phyloP scores from a whole-genome alignment of 1,140 invertebrate species.

The Triops longicaudatus region DNA sequence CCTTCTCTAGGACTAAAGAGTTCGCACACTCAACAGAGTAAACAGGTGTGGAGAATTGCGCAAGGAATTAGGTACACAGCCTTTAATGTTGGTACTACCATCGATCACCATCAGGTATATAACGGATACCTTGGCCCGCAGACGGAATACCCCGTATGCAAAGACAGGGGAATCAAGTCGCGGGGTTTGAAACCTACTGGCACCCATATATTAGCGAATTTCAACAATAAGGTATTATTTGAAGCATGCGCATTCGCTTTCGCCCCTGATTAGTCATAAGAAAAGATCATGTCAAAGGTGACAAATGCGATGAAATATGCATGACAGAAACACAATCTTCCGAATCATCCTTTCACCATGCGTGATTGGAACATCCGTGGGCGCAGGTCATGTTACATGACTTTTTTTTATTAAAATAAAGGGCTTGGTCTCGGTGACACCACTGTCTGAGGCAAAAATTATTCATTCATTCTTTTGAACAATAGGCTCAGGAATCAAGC shows the following conservation, averaged over 20 bases:
- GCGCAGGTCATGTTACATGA: not conserved
- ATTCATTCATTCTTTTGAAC: not conserved
- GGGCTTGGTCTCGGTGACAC: too few relatives aligned
- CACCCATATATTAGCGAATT: not conserved
- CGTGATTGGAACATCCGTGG: not conserved
- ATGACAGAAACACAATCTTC: not conserved
- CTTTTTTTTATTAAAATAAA: too few relatives aligned
- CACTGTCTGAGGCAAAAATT: not conserved
- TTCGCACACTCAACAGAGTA: not conserved
- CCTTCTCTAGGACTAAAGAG: not conserved
- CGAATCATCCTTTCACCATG: not conserved
- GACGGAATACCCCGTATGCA: not conserved
- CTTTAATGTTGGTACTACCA: not conserved
- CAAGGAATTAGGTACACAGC: constrained; percentile 3
- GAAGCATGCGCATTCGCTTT: not conserved
- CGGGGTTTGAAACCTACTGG: not conserved
- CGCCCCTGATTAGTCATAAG: not conserved
- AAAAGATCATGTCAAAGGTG: not conserved
- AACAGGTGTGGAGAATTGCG: not conserved
- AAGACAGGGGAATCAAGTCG: not conserved
- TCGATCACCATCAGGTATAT: not conserved
- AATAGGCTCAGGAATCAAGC: not conserved
- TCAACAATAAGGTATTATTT: not conserved
- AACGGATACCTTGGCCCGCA: not conserved
- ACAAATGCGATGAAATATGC: not conserved